Conservation (phyloP, 2,113 vertebrate species). For the Neolamprologus tretocephalus region DNA sequence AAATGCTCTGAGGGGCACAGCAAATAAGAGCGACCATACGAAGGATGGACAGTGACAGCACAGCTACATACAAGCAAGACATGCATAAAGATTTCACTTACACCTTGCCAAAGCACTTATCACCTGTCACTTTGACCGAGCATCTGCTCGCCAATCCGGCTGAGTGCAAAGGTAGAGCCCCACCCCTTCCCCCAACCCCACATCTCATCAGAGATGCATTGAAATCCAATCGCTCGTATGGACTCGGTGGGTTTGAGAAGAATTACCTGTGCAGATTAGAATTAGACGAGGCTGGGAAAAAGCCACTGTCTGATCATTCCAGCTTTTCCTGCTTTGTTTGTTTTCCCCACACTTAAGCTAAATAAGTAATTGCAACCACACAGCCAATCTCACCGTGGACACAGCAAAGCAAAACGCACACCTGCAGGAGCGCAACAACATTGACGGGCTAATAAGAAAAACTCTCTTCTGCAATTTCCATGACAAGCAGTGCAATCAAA, state of each 20-base stretch:
- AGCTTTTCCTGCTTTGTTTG: constrained; percentile 63
- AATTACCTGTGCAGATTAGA: constrained; percentile 70
- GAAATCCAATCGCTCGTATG: constrained; percentile 69
- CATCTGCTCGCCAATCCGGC: constrained; percentile 59
- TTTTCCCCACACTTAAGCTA: constrained; percentile 69
- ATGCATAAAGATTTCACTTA: constrained; percentile 59
- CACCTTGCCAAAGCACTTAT: constrained; percentile 52
- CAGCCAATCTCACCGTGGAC: constrained; percentile 63
- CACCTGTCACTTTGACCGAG: constrained; percentile 56
- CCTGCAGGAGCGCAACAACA: constrained; percentile 62
- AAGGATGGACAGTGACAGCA: constrained; percentile 35
- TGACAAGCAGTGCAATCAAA: not conserved
- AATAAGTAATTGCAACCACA: constrained; percentile 73
- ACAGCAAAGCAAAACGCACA: constrained; percentile 54
- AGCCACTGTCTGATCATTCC: constrained; percentile 48
- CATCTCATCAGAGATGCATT: constrained; percentile 61
- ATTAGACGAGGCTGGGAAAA: constrained; percentile 56
- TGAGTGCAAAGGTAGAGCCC: constrained; percentile 55
- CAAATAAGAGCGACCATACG: constrained; percentile 6
- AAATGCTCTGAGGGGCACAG: not conserved
- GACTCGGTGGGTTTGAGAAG: constrained; percentile 65
- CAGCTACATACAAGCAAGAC: constrained; percentile 15
- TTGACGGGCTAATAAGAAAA: constrained; percentile 50
- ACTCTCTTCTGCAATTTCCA: constrained; percentile 22
- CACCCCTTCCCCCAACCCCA: not conserved